These are phyloP conservation scores for Cheilosia scutellata DNA, from an alignment of 2,888 invertebrate genomes.

Conservation along the genomic window DNA sequence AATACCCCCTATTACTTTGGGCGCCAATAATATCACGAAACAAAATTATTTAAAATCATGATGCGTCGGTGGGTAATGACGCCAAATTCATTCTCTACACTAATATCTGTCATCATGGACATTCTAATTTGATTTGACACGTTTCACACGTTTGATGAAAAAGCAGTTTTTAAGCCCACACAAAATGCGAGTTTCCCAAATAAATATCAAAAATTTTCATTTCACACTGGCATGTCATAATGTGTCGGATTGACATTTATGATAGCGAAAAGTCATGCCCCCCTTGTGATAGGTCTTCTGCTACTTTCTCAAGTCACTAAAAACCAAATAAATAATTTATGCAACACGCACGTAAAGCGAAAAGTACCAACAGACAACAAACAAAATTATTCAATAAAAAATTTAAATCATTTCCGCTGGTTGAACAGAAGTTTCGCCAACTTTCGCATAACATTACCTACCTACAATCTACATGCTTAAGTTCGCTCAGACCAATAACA, in stretches of 20 bases:
- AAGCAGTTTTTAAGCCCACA: background rate
- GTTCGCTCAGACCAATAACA: slow-evolving; percentile 9
- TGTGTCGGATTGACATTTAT: slow-evolving; percentile 35
- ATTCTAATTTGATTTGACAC: background rate
- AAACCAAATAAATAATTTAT: slow-evolving; percentile 45
- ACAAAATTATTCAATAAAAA: slow-evolving; percentile 43
- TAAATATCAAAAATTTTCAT: slow-evolving; percentile 8
- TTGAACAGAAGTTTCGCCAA: slow-evolving; percentile 52
- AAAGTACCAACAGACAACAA: slow-evolving; percentile 1
- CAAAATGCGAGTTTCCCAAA: background rate
- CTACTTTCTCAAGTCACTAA: slow-evolving; percentile 1
- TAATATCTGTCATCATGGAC: slow-evolving; percentile 3
- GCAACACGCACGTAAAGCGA: slow-evolving; percentile 19
- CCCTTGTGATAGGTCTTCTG: background rate
- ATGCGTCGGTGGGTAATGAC: no score
- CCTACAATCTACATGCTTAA: slow-evolving; percentile 7
- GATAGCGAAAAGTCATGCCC: background rate
- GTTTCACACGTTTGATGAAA: background rate
- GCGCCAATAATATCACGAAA: background rate
- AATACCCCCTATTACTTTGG: background rate
- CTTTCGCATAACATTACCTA: slow-evolving; percentile 30
- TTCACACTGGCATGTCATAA: background rate
- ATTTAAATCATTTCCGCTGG: slow-evolving; percentile 51
- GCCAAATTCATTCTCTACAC: background rate
- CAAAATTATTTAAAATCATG: background rate